Evolutionary conservation across 2,113 vertebrate genomes (phyloP).

Genomic region (Daboia siamensis): DNA sequence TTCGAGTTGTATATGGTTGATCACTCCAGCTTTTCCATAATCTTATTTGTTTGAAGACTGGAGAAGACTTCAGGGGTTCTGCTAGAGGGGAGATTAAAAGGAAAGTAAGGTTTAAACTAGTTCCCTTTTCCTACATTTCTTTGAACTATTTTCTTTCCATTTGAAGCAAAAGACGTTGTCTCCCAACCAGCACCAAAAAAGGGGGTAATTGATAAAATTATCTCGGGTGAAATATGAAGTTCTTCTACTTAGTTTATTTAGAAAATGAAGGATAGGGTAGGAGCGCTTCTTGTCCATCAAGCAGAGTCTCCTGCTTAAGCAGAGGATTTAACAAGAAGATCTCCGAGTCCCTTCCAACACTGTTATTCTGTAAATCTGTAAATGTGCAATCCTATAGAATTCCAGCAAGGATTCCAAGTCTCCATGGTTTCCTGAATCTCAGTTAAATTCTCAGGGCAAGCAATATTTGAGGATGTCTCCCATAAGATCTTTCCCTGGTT

Average conservation of each 20-base stretch:
- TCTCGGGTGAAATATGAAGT: not conserved
- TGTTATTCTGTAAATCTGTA: not conserved
- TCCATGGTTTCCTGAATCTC: not conserved
- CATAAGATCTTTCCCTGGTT: not conserved
- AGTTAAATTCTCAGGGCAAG: not conserved
- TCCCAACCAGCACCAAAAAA: not conserved
- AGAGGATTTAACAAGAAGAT: not conserved
- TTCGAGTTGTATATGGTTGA: not conserved
- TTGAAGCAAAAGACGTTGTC: not conserved
- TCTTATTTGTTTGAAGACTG: not conserved
- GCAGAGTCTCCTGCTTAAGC: not conserved
- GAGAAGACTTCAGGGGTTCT: not conserved
- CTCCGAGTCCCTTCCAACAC: not conserved
- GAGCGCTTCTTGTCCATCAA: not conserved
- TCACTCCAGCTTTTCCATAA: not conserved
- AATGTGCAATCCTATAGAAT: not conserved
- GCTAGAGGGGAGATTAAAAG: not conserved
- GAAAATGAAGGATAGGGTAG: not conserved
- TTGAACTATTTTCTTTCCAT: not conserved
- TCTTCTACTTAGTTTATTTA: not conserved
- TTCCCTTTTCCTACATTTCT: not conserved
- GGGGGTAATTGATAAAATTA: not conserved
- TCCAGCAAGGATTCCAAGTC: not conserved
- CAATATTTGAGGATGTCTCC: not conserved
- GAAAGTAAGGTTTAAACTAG: not conserved